Conservation (phyloP, 2,888 invertebrate species). For the Lasioglossum marginatum region DNA sequence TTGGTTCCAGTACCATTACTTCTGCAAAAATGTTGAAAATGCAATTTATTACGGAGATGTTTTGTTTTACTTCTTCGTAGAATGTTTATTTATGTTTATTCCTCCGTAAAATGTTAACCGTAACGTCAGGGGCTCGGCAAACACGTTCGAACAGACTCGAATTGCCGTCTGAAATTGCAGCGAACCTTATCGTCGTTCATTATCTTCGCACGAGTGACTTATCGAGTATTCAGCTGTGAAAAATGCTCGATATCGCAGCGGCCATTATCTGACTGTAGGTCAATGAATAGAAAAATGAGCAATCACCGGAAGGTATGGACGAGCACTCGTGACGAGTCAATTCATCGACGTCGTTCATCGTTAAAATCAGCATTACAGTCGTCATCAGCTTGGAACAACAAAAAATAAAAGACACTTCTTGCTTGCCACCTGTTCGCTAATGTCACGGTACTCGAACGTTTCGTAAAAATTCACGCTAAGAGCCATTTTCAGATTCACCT, state of each 20-base stretch:
- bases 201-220: constrained; percentile 12
- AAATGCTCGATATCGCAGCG: background rate
- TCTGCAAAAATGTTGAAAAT: too few relatives aligned
- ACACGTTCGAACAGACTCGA: background rate
- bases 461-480: background rate
- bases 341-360: background rate
- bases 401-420: background rate
- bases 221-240: constrained; percentile 4
- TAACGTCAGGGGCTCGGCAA: background rate
- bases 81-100: too few relatives aligned
- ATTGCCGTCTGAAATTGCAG: background rate
- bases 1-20: background rate
- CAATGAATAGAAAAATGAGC: background rate
- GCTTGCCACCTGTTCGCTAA: background rate
- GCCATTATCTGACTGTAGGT: background rate
- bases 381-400: background rate
- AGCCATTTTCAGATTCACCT: constrained; percentile 28
- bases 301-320: background rate
- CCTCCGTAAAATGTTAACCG: too few relatives aligned
- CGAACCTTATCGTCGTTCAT: constrained; percentile 8
- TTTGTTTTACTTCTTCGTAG: too few relatives aligned
- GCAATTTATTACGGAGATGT: too few relatives aligned
- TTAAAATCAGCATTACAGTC: background rate
- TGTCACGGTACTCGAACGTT: background rate
- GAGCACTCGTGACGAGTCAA: background rate